phyloP scores from a whole-genome alignment of 2,888 invertebrate species.

The Autographa pulchrina region DNA sequence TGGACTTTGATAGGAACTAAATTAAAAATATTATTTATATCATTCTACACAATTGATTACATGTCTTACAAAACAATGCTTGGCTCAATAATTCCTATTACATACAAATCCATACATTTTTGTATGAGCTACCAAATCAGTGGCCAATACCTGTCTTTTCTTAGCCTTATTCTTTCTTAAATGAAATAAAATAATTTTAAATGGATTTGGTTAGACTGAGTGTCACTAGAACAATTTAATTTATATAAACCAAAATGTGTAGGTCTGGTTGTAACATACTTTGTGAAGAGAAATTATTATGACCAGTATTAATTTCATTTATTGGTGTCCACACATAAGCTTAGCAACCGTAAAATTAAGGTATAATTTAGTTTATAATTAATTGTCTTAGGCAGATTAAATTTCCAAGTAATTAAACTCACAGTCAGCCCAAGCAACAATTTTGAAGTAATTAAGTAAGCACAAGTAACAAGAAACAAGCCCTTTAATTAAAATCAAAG shows the following conservation, averaged over 20 bases:
- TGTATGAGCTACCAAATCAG: slow-evolving; percentile 45
- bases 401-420: neutral
- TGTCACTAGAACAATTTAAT: neutral
- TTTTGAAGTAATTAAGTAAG: slow-evolving; percentile 15
- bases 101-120: slow-evolving; percentile 55
- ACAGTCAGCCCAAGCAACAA: slow-evolving; percentile 24
- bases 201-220: slow-evolving; percentile 9
- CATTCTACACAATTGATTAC: slow-evolving; percentile 62
- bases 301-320: too few relatives aligned
- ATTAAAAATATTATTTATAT: slow-evolving; percentile 53
- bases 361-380: neutral
- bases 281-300: too few relatives aligned
- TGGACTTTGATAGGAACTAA: slow-evolving; percentile 72
- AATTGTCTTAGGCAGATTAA: neutral
- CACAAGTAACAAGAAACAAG: slow-evolving; percentile 20
- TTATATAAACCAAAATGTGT: neutral
- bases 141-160: slow-evolving; percentile 33
- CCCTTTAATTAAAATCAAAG: slow-evolving; percentile 55
- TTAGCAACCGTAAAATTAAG: neutral
- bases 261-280: neutral
- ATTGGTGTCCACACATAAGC: neutral
- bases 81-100: slow-evolving; percentile 45
- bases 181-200: slow-evolving; percentile 10
- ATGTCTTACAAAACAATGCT: slow-evolving; percentile 60
- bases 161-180: slow-evolving; percentile 8